Percentiles rank a stretch among this genome's conserved stretches.
Conservation (phyloP, 2,888 invertebrate genomes). For the Bombylius discolor region DNA sequence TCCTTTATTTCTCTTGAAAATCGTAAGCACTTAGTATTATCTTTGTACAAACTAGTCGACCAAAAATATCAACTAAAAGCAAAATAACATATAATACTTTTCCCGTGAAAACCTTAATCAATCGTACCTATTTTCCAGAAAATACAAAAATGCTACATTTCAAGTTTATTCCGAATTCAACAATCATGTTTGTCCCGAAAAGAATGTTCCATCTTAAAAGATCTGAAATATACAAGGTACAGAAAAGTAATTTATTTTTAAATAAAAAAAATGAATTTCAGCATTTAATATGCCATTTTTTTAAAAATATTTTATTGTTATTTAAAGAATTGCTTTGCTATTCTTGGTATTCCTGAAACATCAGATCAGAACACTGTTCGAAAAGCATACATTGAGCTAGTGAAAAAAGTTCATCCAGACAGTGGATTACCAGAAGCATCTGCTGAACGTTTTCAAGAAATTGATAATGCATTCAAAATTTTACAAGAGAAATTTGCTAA, state of each 20-base stretch:
- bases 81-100: no score
- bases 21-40: no score
- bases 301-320: no score
- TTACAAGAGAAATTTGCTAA: conserved; percentile 54
- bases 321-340: conserved; percentile 53
- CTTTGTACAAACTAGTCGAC: no score
- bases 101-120: no score
- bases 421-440: conserved; percentile 58
- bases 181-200: not conserved
- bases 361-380: conserved; percentile 62
- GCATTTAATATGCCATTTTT: no score
- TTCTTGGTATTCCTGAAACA: conserved; percentile 50
- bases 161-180: not conserved
- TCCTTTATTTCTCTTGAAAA: no score
- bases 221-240: conserved; percentile 8
- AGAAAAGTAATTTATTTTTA: no score
- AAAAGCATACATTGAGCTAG: conserved; percentile 57
- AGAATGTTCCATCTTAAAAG: conserved; percentile 2
- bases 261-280: no score
- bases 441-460: conserved; percentile 57
- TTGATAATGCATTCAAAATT: conserved; percentile 62
- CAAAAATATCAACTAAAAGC: no score
- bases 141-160: not conserved
- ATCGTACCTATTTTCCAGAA: no score
- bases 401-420: conserved; percentile 77